A percentile compares a stretch with the other conserved stretches of the same genome.
These are phyloP conservation scores for Aleiodes alternator DNA, from an alignment of 2,888 invertebrate genomes.

Conservation along the genomic window DNA sequence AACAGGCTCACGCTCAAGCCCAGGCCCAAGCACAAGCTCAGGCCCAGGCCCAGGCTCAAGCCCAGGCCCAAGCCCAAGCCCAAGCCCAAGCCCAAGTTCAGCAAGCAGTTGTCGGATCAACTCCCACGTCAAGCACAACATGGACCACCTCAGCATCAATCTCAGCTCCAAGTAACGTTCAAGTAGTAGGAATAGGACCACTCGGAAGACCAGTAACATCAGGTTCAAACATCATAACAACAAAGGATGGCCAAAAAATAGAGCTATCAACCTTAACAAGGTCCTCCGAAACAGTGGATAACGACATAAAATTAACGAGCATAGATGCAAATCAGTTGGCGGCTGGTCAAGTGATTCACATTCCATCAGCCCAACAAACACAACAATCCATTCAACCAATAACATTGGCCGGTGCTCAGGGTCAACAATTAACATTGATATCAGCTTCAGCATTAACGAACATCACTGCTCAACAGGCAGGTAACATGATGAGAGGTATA, in stretches of 20 bases:
- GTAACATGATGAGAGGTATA: slow-evolving; percentile 70
- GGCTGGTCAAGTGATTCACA: slow-evolving; percentile 73
- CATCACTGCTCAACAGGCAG: slow-evolving; percentile 68
- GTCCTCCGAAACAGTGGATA: slow-evolving; percentile 65
- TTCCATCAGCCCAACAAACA: slow-evolving; percentile 63
- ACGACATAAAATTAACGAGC: slow-evolving; percentile 71
- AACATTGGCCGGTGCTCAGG: slow-evolving; percentile 84
- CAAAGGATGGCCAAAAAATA: slow-evolving; percentile 73
- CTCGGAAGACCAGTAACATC: slow-evolving; percentile 63
- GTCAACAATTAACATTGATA: slow-evolving; percentile 90
- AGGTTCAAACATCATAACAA: slow-evolving; percentile 67
- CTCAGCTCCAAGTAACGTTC: slow-evolving; percentile 71
- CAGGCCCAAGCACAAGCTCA: slow-evolving; percentile 66
- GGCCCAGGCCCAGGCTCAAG: slow-evolving; percentile 66
- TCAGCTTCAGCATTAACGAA: slow-evolving; percentile 81
- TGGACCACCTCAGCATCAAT: slow-evolving; percentile 71
- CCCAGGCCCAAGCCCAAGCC: slow-evolving; percentile 69
- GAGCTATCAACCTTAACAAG: slow-evolving; percentile 69
- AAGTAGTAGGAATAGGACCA: slow-evolving; percentile 72
- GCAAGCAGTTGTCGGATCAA: slow-evolving; percentile 72
- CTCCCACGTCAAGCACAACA: slow-evolving; percentile 70
- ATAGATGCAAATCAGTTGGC: slow-evolving; percentile 72
- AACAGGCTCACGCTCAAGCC: slow-evolving; percentile 60
- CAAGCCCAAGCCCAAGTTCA: slow-evolving; percentile 64
- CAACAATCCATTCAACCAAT: slow-evolving; percentile 78